Evolutionary conservation across 2,888 invertebrate species (phyloP).

Genomic region (Lepidocyrtinus sp.): DNA sequence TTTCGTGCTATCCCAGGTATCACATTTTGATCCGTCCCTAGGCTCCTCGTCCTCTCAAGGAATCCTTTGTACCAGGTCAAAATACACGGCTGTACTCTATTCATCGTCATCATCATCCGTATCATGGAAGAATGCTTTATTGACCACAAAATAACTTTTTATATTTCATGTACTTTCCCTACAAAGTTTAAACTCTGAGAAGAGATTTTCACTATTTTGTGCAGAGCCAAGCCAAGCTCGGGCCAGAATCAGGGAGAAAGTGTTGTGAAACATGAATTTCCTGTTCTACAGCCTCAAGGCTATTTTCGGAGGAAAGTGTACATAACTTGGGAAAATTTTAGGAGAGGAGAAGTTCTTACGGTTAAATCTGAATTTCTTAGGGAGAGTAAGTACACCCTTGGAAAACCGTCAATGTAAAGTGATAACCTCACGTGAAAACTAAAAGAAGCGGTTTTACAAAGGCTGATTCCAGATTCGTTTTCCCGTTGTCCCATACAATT

Average conservation of each 20-base stretch:
- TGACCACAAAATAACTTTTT: slow-evolving; percentile 48
- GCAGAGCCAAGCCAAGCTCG: neutral
- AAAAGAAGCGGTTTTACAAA: too few relatives aligned
- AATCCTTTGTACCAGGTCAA: too few relatives aligned
- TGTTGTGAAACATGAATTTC: slow-evolving; percentile 52
- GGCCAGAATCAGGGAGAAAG: neutral
- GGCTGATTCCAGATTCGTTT: too few relatives aligned
- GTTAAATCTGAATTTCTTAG: slow-evolving; percentile 58
- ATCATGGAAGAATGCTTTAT: slow-evolving; percentile 34
- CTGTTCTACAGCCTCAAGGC: slow-evolving; percentile 49
- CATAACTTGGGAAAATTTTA: slow-evolving; percentile 51
- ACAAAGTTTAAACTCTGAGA: neutral
- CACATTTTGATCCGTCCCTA: too few relatives aligned
- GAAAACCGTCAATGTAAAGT: neutral
- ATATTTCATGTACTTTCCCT: neutral
- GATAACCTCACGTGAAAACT: slow-evolving; percentile 51
- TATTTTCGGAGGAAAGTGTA: neutral
- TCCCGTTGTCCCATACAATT: slow-evolving; percentile 1
- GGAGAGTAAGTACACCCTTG: neutral
- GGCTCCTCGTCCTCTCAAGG: too few relatives aligned
- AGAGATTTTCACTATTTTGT: neutral
- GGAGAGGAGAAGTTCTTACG: slow-evolving; percentile 53
- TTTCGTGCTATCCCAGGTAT: too few relatives aligned
- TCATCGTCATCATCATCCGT: neutral
- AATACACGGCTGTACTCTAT: too few relatives aligned